Base-by-base conservation (phyloP, 2,113 vertebrate genomes). In the Collichthys lucidus region DNA sequence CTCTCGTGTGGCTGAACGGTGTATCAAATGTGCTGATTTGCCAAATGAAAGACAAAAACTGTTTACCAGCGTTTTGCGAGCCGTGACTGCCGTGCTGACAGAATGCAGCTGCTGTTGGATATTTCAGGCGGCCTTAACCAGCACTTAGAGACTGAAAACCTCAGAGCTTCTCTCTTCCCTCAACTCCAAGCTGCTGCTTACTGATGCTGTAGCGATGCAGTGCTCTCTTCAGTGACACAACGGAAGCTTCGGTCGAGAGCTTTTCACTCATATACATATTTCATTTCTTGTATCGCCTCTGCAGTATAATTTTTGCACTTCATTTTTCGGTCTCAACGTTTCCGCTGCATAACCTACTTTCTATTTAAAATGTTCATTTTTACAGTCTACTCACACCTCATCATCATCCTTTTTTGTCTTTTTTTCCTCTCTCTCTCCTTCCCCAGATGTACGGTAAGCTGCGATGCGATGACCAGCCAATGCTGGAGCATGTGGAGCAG, bases 401-500 rank as follows among this genome's bases (percentile, higher is more conserved):
- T 76, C 61, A 69, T 62, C 55, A 14, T 53, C 79, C 50, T 77
- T 74, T 72, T 49, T 11, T 72, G 61, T 56, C 4, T 19, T 6
- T 52, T 14, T 14, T 74, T 29, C 11, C 19, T n/a, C 5, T 64
- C 22, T 80, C 24, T 50, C 40, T 69, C 19, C 10, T 68, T 59
- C 52, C 44, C 19, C 87, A 96, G 95, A 90, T 96, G 42, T 94
- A 96, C 77, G 46, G 19, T 57, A 96, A 96, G 89, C 89, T 96
- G 79, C 87, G 53, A 12, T 96, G 95, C 79, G 95, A 96, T 24
- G 95, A 96, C 84, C 74, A 88, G 50, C 91, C 93, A 1, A 79
- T 96, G 91, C 76, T 94, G 87, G 94, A 95, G 82, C 95, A 96
- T 7, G 80, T 89, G 16, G 94, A 96, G 71, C 95, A 96, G 90